Evolutionary conservation across 2,113 vertebrate genomes (phyloP).

Genomic region (Carassius carassius): DNA sequence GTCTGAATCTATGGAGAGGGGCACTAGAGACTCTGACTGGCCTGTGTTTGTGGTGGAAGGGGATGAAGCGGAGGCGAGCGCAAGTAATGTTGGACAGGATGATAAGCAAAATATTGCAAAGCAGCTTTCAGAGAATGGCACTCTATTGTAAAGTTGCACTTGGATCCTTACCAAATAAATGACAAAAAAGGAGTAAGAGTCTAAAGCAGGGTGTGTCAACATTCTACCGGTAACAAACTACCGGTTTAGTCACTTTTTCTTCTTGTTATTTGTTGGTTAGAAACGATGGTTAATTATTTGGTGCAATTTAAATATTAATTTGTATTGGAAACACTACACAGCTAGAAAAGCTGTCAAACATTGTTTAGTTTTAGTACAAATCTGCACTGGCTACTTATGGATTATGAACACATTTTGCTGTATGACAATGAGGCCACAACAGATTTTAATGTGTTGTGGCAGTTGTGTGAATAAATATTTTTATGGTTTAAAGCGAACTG

Average conservation of each 20-base stretch:
- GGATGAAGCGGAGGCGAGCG: constrained; percentile 81
- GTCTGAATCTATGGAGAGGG: constrained; percentile 79
- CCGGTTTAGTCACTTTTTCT: neutral
- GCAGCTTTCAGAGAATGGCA: constrained; percentile 48
- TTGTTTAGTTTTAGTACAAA: neutral
- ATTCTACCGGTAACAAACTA: neutral
- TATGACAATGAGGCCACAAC: constrained; percentile 19
- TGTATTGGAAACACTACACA: neutral
- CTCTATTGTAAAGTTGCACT: constrained; percentile 32
- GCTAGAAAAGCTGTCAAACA: neutral
- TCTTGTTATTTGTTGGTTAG: neutral
- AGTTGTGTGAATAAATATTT: constrained; percentile 10
- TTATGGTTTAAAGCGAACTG: neutral
- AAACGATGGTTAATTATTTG: neutral
- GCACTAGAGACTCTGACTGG: constrained; percentile 83
- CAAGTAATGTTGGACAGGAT: constrained; percentile 70
- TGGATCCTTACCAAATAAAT: neutral
- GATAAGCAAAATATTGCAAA: constrained; percentile 61
- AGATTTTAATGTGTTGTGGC: neutral
- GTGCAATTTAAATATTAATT: neutral
- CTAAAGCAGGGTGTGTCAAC: neutral
- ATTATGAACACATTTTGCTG: constrained; percentile 12
- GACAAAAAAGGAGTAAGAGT: neutral
- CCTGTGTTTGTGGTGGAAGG: constrained; percentile 92
- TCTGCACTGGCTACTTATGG: neutral